phyloP scores from a whole-genome alignment of 2,888 invertebrate species.

The Apoda limacodes region DNA sequence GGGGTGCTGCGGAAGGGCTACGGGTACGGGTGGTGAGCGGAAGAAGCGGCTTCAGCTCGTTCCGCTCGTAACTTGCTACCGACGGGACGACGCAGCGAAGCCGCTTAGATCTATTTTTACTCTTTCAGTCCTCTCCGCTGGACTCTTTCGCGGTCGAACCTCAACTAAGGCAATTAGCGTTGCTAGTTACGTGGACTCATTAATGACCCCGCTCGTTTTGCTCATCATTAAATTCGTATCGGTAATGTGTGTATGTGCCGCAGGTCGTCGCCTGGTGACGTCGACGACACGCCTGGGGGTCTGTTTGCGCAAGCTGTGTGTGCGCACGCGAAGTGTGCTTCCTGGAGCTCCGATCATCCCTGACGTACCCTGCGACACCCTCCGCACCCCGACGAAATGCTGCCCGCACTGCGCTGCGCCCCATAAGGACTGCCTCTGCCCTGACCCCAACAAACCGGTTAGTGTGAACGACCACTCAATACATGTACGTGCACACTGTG shows the following conservation, averaged over 20 bases:
- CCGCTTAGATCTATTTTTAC: too few relatives aligned
- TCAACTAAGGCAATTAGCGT: too few relatives aligned
- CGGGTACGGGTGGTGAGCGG: too few relatives aligned
- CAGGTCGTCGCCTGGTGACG: constrained; percentile 36
- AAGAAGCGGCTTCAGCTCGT: too few relatives aligned
- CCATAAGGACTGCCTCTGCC: constrained; percentile 32
- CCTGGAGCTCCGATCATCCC: constrained; percentile 9
- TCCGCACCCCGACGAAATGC: constrained; percentile 16
- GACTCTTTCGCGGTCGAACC: too few relatives aligned
- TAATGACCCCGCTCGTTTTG: neutral
- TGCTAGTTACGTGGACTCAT: neutral
- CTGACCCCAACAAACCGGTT: constrained; percentile 27
- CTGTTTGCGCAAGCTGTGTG: constrained; percentile 40
- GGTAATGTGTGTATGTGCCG: neutral
- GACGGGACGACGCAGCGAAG: too few relatives aligned
- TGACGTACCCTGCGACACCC: constrained; percentile 11
- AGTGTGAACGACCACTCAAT: neutral
- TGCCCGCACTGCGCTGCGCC: constrained; percentile 16
- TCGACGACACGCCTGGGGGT: constrained; percentile 35
- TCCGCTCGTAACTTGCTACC: too few relatives aligned
- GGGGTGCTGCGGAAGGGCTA: too few relatives aligned
- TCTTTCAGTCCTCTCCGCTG: too few relatives aligned
- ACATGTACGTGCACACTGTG: neutral
- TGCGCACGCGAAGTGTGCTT: constrained; percentile 32
- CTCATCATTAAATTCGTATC: neutral